Evolutionary conservation across 2,888 invertebrate species (phyloP), one percentile per base, ranked within the genome.

Genomic region (Hydriomena furcata): DNA sequence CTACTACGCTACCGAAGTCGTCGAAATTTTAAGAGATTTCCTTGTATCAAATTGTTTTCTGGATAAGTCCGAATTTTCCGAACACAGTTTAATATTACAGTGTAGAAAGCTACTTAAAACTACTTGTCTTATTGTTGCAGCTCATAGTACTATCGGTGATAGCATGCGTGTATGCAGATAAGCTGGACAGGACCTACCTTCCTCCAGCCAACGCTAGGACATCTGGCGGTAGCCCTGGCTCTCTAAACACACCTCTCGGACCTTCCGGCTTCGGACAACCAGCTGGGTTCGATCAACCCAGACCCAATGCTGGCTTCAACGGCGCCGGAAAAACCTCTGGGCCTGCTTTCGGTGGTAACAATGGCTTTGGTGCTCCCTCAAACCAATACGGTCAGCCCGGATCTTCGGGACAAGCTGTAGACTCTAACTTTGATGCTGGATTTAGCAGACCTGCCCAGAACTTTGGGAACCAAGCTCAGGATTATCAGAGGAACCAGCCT

Each of bases 161-260:
- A 76, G 85, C 85, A 41, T 82, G 67, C 66, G 73, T 82, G 68
- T 82, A 81, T 79, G 87, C 84, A 55, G 89, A 76, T 50, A 89
- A 89, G 58, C 66, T 90, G 59, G 90, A 90, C 61, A 76, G 87
- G 59, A 79, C 84, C 5, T 90, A 90, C 63, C 74, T 90, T 13
- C 90, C 90, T 30, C 89, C 89, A n/a, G 68, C 75, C 12, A 79
- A 68, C 38, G 90, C 89, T 49, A 79, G 74, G 0, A 73, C 77
- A 3, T 83, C 90, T 59, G 90, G 90, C 8, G 90, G 89, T 0
- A 84, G 84, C 34, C 83, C 87, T 34, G 89, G 84, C 7, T 72
- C 83, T 5, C 58, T 90, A 25, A 72, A 63, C 1, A 80, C 87
- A 6, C 90, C 89, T 35, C 69, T 67, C 10, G 63, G 63, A 27